A percentile compares a stretch with the other conserved stretches of the same genome.
phyloP scores from a whole-genome alignment of 2,888 invertebrate genomes.

The Notocelia uddmanniana region DNA sequence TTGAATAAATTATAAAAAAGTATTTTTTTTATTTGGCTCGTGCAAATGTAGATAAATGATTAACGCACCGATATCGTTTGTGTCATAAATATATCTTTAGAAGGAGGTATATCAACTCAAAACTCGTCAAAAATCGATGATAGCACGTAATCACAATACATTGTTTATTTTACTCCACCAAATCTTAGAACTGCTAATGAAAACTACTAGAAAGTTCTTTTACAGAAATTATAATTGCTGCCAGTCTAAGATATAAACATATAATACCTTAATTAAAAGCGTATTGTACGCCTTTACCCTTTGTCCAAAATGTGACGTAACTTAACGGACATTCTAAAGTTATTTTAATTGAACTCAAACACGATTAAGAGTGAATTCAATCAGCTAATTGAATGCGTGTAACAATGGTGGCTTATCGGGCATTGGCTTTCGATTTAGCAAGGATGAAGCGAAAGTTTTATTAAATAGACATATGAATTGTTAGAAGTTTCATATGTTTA shows the following conservation, averaged over 20 bases:
- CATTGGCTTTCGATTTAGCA: constrained; percentile 52
- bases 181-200: not conserved
- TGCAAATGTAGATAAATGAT: too few species aligned
- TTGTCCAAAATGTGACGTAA: constrained; percentile 43
- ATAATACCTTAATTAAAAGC: constrained; percentile 33
- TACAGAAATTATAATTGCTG: constrained; percentile 15
- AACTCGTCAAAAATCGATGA: too few species aligned
- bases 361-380: constrained; percentile 49
- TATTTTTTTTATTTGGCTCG: too few species aligned
- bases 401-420: constrained; percentile 51
- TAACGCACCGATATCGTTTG: too few species aligned
- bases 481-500: not conserved
- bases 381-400: constrained; percentile 54
- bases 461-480: not conserved
- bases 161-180: not conserved
- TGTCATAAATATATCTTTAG: too few species aligned
- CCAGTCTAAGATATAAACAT: constrained; percentile 21
- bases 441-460: constrained; percentile 40
- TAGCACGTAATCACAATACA: not conserved
- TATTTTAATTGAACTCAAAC: constrained; percentile 46
- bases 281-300: not conserved
- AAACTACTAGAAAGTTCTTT: not conserved
- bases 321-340: constrained; percentile 49
- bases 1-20: too few species aligned
- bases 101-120: too few species aligned